A percentile compares a stretch with the other conserved stretches of the same genome.
Evolutionary conservation across 2,888 invertebrate species (phyloP).

Genomic region (Lithosia quadra): DNA sequence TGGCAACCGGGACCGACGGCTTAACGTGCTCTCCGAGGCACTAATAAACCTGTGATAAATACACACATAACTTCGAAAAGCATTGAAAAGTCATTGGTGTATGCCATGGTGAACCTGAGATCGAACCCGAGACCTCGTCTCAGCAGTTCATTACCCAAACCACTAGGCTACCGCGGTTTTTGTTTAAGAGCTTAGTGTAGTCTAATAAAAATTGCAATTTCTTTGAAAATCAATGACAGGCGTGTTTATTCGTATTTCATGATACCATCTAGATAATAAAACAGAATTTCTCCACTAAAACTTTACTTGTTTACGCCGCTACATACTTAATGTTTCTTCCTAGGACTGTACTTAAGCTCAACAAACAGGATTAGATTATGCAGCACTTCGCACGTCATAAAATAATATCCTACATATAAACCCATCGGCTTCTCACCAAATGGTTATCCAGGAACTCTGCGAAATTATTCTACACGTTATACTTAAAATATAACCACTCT

Average conservation of each 20-base stretch:
- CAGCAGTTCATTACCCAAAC: too few relatives aligned
- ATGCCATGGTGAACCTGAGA: too few relatives aligned
- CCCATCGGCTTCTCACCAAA: constrained; percentile 58
- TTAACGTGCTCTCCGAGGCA: too few relatives aligned
- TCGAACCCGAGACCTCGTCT: too few relatives aligned
- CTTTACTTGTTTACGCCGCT: constrained; percentile 11
- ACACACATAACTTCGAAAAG: too few relatives aligned
- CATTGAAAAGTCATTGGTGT: too few relatives aligned
- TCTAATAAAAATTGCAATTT: too few relatives aligned
- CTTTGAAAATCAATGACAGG: not conserved
- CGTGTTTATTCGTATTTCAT: not conserved
- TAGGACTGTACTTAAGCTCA: constrained; percentile 26
- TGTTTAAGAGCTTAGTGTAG: too few relatives aligned
- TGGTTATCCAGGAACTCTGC: constrained; percentile 52
- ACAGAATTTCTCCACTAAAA: constrained; percentile 18
- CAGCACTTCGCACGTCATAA: constrained; percentile 52
- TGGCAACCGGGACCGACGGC: too few relatives aligned
- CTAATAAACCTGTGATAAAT: too few relatives aligned
- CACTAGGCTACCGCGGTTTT: too few relatives aligned
- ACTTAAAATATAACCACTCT: constrained; percentile 27
- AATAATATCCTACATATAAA: constrained; percentile 54
- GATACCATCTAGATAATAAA: constrained; percentile 12
- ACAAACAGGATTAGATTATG: constrained; percentile 46
- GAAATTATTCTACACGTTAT: constrained; percentile 36
- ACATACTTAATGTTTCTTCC: constrained; percentile 31